phyloP scores from a whole-genome alignment of 2,888 invertebrate genomes.

The Thyatira batis region DNA sequence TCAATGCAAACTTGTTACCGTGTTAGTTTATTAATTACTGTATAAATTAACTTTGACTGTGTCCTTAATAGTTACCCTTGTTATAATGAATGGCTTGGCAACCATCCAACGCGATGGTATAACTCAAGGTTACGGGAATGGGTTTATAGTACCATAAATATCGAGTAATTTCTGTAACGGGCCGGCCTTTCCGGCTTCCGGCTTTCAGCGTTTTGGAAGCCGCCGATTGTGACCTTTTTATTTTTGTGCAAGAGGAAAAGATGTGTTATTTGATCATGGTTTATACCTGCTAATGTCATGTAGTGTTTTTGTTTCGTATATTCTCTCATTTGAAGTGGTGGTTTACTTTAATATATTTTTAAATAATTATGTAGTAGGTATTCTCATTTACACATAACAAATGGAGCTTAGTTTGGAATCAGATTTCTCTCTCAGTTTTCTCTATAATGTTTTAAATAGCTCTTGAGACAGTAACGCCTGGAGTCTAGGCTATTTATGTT shows the following conservation, averaged over 20 bases:
- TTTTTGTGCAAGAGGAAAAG: neutral
- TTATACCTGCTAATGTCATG: neutral
- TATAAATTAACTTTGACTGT: slow-evolving; percentile 38
- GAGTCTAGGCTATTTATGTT: too few species aligned
- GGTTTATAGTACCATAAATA: slow-evolving; percentile 1
- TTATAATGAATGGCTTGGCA: slow-evolving; percentile 38
- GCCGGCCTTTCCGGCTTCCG: neutral
- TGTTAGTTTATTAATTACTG: slow-evolving; percentile 34
- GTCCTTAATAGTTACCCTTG: slow-evolving; percentile 40
- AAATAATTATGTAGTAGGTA: too few species aligned
- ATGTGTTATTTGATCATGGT: neutral
- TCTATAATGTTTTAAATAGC: too few species aligned
- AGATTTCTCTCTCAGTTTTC: too few species aligned
- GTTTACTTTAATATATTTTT: too few species aligned
- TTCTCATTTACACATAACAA: too few species aligned
- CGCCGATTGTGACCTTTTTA: neutral
- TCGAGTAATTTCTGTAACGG: slow-evolving; percentile 4
- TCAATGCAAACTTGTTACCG: slow-evolving; percentile 13
- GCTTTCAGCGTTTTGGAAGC: neutral
- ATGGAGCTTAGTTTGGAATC: too few species aligned
- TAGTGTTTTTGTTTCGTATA: neutral
- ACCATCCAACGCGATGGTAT: slow-evolving; percentile 25
- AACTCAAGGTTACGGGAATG: slow-evolving; percentile 2
- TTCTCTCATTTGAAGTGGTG: too few species aligned
- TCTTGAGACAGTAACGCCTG: too few species aligned